Base-by-base conservation (phyloP, 2,888 invertebrate species). In the Diplolepis rosae region DNA sequence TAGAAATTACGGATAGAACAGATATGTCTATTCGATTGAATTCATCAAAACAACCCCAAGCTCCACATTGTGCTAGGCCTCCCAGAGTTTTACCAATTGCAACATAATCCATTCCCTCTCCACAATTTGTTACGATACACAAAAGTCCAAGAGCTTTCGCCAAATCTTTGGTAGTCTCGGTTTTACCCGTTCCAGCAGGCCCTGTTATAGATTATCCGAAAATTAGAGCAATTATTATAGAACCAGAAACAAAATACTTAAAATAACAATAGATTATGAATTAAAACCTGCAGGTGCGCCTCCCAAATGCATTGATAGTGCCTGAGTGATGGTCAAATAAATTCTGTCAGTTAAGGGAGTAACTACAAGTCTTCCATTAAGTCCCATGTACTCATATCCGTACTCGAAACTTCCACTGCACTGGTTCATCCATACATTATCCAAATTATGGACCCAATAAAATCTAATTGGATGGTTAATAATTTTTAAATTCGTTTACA, bases 41-140 rank as follows among this genome's bases (percentile, higher is more conserved):
- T 89, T 97, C 97, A 80, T 98, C 97, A 85, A 98, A 98, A 87
- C 97, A 98, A 1, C 97, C 98, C 99, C 99, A 99, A 0, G 99
- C 99, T 56, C 99, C 99, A 13, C 98, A 95, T 92, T 98, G 99
- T 87, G 99, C 99, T 69, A 99, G 92, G 87, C 99, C 99, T 75
- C 99, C 98, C 89, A 99, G 99, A 88, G 99, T 99, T 80, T 99
- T 93, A 54, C 99, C 99, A 98, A 99, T 99, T 2, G 99, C 99
- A 92, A 93, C 4, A 30, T 4, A 30, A 6, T 30, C 30, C 4
- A 30, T 4, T 30, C 4, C 6, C 6, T 30, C 30, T 4, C 6
- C 30, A 30, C 30, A 30, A 30, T 30, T 30, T 3, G 6, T 4
- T 6, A 30, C 30, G 4, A 30, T 4, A 30, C 3, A 3, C 3